Evolutionary conservation across 2,113 vertebrate species (phyloP).

Genomic region (Prietella phreatophila): DNA sequence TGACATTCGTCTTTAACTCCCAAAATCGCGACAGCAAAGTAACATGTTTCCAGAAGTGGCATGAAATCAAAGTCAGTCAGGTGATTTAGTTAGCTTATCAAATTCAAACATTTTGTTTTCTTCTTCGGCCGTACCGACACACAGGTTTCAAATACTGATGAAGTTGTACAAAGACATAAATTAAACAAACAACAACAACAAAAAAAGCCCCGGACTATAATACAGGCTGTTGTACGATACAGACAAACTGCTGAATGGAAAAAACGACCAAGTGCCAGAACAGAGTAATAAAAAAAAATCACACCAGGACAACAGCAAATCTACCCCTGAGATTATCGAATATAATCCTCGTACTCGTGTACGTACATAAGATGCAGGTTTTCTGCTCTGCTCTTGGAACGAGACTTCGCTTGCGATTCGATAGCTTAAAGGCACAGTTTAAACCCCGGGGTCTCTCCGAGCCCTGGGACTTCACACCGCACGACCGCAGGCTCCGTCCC

Average conservation of each 20-base stretch:
- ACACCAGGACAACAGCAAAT: constrained; percentile 70
- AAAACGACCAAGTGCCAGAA: constrained; percentile 54
- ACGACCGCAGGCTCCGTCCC: constrained; percentile 28
- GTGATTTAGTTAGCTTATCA: constrained; percentile 73
- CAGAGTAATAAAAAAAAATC: constrained; percentile 53
- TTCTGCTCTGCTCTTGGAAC: constrained; percentile 56
- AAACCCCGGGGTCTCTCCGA: constrained; percentile 56
- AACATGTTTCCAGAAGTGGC: constrained; percentile 57
- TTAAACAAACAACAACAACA: constrained; percentile 52
- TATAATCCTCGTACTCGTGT: constrained; percentile 56
- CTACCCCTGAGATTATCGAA: constrained; percentile 75
- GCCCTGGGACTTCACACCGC: constrained; percentile 53
- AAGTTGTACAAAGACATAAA: constrained; percentile 76
- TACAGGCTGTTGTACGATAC: constrained; percentile 70
- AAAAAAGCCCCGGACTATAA: constrained; percentile 62
- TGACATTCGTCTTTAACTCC: constrained; percentile 52
- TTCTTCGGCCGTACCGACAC: constrained; percentile 72
- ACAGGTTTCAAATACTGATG: constrained; percentile 70
- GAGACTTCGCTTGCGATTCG: constrained; percentile 57
- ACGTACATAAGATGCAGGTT: constrained; percentile 59
- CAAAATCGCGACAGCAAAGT: constrained; percentile 65
- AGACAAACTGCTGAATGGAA: constrained; percentile 58
- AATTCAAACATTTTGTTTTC: constrained; percentile 62
- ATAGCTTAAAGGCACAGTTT: constrained; percentile 75
- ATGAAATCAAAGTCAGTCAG: constrained; percentile 60